Conservation (phyloP, 2,113 vertebrate species). For the Diadophis punctatus region DNA sequence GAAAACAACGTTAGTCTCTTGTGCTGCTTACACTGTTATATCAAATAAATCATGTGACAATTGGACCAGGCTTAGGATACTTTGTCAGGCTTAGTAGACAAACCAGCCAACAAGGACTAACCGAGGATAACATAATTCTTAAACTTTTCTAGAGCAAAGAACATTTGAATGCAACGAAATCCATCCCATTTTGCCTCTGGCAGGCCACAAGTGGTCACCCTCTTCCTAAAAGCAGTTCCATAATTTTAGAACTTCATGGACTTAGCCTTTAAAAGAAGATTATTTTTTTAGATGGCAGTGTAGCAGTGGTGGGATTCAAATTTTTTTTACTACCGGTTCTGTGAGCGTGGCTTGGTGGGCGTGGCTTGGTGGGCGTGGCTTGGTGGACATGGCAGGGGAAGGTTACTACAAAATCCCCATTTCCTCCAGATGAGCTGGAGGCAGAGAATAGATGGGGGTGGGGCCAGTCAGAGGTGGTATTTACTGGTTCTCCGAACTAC, state of each 20-base stretch:
- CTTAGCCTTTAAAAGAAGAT: not conserved
- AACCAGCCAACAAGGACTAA: not conserved
- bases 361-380: no score
- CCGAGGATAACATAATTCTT: not conserved
- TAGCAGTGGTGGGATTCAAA: no score
- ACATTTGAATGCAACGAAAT: not conserved
- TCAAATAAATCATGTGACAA: constrained; percentile 38
- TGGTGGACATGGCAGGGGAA: no score
- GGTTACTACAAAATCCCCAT: no score
- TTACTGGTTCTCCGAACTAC: no score
- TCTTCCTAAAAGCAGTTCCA: not conserved
- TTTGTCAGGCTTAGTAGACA: not conserved
- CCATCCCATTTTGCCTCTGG: not conserved
- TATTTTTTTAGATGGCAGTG: not conserved
- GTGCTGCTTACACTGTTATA: constrained; percentile 35
- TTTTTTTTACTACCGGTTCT: no score
- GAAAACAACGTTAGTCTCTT: constrained; percentile 37
- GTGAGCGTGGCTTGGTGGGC: no score
- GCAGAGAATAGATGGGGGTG: no score
- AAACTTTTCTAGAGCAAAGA: not conserved
- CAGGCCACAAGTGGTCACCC: not conserved
- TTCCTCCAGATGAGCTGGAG: no score
- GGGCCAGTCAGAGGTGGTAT: no score
- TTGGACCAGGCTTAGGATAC: constrained; percentile 24
- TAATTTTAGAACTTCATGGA: not conserved